phyloP scores from a whole-genome alignment of 2,797 vertebrate genomes.

The Monodelphis domestica region DNA sequence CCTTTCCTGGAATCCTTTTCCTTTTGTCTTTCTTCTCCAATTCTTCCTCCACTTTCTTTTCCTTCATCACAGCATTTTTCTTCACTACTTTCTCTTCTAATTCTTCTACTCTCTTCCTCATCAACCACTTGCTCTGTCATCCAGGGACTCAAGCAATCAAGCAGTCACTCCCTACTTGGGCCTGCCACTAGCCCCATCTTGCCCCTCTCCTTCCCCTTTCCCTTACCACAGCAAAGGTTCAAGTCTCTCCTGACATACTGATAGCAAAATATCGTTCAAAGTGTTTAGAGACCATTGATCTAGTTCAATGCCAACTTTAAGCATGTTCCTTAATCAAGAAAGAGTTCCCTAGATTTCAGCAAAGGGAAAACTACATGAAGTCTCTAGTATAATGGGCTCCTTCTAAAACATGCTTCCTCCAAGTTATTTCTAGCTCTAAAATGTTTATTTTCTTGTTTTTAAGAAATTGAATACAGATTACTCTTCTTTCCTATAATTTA shows the following conservation, averaged over 20 bases:
- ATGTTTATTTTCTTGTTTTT: not conserved
- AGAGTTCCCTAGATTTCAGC: not conserved
- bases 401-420: not conserved
- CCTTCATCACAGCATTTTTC: not conserved
- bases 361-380: not conserved
- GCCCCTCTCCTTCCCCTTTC: not conserved
- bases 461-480: not conserved
- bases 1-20: not conserved
- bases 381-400: not conserved
- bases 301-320: not conserved
- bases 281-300: not conserved
- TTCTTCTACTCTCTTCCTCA: not conserved
- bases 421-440: not conserved
- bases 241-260: too few species aligned
- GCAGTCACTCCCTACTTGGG: not conserved
- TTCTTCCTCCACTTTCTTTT: not conserved
- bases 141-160: not conserved
- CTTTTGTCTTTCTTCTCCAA: not conserved
- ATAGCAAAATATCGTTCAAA: not conserved
- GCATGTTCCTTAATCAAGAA: too few species aligned
- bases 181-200: not conserved
- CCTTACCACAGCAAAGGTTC: not conserved
- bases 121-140: not conserved
- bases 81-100: not conserved
- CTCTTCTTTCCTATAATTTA: not conserved